phyloP scores from a whole-genome alignment of 2,113 vertebrate genomes.

The Gyps fulvus region DNA sequence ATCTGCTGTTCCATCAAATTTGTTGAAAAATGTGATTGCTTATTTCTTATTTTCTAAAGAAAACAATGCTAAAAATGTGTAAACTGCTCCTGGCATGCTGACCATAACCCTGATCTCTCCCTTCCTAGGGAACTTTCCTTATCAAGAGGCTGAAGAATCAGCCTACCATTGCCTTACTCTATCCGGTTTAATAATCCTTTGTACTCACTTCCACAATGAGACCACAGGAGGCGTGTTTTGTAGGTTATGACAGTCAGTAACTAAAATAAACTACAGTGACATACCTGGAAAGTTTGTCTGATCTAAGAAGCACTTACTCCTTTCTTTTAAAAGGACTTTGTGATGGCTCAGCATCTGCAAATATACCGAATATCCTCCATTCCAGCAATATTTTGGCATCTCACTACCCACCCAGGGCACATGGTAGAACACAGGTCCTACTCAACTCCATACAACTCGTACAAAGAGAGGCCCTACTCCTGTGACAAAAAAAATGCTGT shows the following conservation, averaged over 20 bases:
- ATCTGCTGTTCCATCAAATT: neutral
- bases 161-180: neutral
- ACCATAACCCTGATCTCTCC: neutral
- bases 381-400: neutral
- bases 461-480: neutral
- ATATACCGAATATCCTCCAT: neutral
- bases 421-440: neutral
- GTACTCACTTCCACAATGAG: neutral
- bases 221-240: neutral
- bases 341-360: neutral
- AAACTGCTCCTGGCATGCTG: neutral
- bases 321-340: neutral
- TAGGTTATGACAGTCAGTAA: neutral
- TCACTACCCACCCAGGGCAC: neutral
- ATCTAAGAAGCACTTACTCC: neutral
- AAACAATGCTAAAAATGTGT: neutral
- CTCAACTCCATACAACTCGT: neutral
- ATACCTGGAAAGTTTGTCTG: neutral
- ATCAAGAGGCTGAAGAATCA: neutral
- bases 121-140: neutral
- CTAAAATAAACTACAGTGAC: neutral
- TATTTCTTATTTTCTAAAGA: neutral
- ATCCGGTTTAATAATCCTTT: neutral
- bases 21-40: neutral
- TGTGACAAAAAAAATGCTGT: neutral